Base-by-base conservation (phyloP, 2,113 vertebrate species). In the Nestor notabilis region DNA sequence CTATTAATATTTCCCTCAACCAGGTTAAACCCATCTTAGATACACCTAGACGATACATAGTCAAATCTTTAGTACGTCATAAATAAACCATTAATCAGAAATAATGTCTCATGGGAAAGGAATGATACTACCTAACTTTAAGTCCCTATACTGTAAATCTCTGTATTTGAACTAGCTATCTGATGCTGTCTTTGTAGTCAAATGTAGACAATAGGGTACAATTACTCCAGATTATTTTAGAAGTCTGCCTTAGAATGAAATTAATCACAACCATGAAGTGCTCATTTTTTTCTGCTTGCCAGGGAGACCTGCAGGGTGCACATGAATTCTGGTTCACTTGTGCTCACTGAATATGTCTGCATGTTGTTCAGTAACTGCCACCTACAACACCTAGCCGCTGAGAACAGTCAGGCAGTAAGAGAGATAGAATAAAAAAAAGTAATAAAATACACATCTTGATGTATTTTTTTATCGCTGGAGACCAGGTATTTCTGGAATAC, bases 51-150 rank as follows among this genome's bases (percentile, higher is more conserved):
- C 4, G 79, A 90, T 66, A 69, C 8, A 41, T 35, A 82, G 80
- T 83, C 11, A 76, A 71, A 85, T 92, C 39, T 72, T 92, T n/a
- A 86, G 5, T 17, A 25, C n/a, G 41, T 23, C 24, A 65, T 77
- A 85, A 83, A 83, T 90, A 79, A 91, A 37, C 11, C 9, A 86
- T 64, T 90, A 65, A 70, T 80, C 37, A 72, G 33, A 83, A 93
- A 88, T n/a, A 65, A 37, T 25, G 5, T 28, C 33, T 79, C 39
- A 64, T 17, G 47, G 37, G 56, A 65, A 7, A 95, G 5, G 17
- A 83, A 46, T 87, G 66, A 28, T 16, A 37, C 72, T 86, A 28
- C 6, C 7, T 77, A 69, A 28, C 7, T 87, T 55, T 39, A 93
- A 79, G 87, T 71, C 25, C 7, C 29, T 89, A 9, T n/a, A 25